Evolutionary conservation across 2,888 invertebrate genomes (phyloP).

Genomic region (Cosmia pyralina): DNA sequence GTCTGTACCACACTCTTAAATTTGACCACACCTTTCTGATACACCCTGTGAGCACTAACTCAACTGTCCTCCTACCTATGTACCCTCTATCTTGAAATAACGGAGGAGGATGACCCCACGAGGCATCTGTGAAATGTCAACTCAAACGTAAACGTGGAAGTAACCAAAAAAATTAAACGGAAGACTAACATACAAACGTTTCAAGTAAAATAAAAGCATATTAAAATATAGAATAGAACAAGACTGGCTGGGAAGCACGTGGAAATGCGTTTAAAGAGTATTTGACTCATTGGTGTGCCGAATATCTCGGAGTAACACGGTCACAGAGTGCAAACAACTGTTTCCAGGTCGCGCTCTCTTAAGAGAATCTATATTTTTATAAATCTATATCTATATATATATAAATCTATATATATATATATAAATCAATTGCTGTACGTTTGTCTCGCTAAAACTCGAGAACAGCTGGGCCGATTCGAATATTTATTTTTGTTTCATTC

Average conservation of each 20-base stretch:
- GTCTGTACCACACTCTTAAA: too few species aligned
- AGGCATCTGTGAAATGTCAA: background rate
- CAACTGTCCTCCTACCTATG: background rate
- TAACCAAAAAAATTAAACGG: background rate
- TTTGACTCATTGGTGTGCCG: constrained; percentile 65
- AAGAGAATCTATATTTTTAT: constrained; percentile 34
- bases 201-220: constrained; percentile 5
- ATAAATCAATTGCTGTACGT: too few species aligned
- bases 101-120: background rate
- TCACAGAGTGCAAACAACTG: constrained; percentile 70
- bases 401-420: too few species aligned
- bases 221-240: constrained; percentile 25
- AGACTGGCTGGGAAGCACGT: constrained; percentile 12
- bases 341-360: constrained; percentile 65
- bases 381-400: too few species aligned
- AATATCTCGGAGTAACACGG: constrained; percentile 58
- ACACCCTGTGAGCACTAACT: background rate
- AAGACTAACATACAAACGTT: background rate
- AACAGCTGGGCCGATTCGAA: too few species aligned
- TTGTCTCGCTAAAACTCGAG: too few species aligned
- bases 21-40: too few species aligned
- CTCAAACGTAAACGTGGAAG: background rate
- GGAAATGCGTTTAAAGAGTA: constrained; percentile 42
- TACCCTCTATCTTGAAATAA: background rate
- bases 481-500: too few species aligned